Base-by-base conservation (phyloP, 2,888 invertebrate species). In the Cyclophora punctaria region DNA sequence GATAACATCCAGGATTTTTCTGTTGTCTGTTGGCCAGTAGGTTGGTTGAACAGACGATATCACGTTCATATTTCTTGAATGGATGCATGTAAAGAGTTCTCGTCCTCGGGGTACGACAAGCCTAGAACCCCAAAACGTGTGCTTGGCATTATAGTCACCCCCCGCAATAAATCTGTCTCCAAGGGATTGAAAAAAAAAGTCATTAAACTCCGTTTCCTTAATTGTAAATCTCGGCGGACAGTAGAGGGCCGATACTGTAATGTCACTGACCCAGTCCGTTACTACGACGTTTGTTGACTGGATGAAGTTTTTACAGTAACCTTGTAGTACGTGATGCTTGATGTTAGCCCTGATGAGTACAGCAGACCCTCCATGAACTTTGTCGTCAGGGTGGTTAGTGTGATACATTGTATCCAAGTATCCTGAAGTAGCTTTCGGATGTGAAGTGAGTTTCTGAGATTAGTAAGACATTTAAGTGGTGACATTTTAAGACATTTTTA, bases 381-480 rank as follows among this genome's bases (percentile, higher is more conserved):
- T 59, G 2, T 63, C 61, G 52, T 63, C 63, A 1, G 66, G 63
- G 35, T 67, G 63, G 7, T 50, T 57, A 2, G 63, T 63, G 3
- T 45, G n/a, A 41, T 67, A 63, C 0, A 59, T 35, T 51, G 43
- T 62, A 66, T 1, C 49, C 49, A 4, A 43, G 46, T 34, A 64
- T 53, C 0, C 42, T 48, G 35, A 64, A 44, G 4, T 48, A 41
- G 35, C 46, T 57, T 35, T 49, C 54, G 3, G 47, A 35, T 2
- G 60, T 63, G 7, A 56, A 55, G 35, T 64, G 61, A 1, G 63
- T 57, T 51, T 62, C 64, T 3, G 59, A 54, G 4, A 63, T 52
- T 4, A 66, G 42, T 0, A 62, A 2, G 2, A 66, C 49, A 43
- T 66, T 60, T 35, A 62, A 33, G n/a, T 58, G 53, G 6, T 60